Conservation (phyloP, 1,140 invertebrate species). For the Drosophila lacteicornis region DNA sequence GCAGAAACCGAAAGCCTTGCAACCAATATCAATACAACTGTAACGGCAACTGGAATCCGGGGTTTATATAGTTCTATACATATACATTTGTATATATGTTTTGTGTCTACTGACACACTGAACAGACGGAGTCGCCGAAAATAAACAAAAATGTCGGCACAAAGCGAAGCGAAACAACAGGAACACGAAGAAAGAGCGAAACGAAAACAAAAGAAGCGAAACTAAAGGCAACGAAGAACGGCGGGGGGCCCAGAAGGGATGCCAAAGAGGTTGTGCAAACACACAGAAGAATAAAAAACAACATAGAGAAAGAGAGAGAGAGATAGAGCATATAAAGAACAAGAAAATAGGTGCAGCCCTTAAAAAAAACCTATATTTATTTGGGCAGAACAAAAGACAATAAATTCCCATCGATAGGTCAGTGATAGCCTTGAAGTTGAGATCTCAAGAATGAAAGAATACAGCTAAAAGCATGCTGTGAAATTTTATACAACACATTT, state of each 20-base stretch:
- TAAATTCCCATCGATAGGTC: background rate
- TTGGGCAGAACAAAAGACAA: conserved; percentile 1
- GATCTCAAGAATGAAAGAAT: background rate
- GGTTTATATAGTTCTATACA: conserved; percentile 3
- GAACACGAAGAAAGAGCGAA: conserved; percentile 10
- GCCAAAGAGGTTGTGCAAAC: conserved; percentile 18
- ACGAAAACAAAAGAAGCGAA: conserved; percentile 28
- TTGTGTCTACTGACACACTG: conserved; percentile 60
- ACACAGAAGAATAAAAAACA: conserved; percentile 9
- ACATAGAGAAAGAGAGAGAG: background rate
- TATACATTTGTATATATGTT: conserved; percentile 23
- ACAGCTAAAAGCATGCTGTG: background rate
- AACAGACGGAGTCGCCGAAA: conserved; percentile 40
- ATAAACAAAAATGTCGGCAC: conserved; percentile 49
- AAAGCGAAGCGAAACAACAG: conserved; percentile 48
- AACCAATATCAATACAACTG: conserved; percentile 39
- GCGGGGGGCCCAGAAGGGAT: conserved; percentile 3
- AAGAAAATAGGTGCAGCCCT: background rate
- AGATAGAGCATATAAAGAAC: background rate
- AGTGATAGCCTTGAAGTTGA: conserved; percentile 2
- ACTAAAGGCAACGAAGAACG: conserved; percentile 7
- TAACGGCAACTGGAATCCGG: conserved; percentile 16
- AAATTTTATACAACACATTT: too few relatives aligned
- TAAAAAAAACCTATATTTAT: conserved; percentile 14
- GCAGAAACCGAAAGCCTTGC: conserved; percentile 12